A percentile compares a stretch with the other conserved stretches of the same genome.
These are phyloP conservation scores for Formica selysi DNA, from an alignment of 1,140 invertebrate species.

Conservation along the genomic window DNA sequence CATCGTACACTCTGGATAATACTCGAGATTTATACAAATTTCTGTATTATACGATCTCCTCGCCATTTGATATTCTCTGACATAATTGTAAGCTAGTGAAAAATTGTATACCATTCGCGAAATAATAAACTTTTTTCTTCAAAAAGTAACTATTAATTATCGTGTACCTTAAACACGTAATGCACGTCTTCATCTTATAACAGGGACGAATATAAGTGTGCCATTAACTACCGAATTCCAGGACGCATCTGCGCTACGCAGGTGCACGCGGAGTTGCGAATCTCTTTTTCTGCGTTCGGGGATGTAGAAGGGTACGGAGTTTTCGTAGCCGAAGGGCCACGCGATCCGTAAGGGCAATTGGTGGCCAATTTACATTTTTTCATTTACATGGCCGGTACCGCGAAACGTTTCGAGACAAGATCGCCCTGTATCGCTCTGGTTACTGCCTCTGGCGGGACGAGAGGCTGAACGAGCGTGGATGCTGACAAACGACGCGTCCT, in stretches of 20 bases:
- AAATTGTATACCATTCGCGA: background rate
- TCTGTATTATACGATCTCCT: too few species aligned
- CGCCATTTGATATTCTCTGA: too few species aligned
- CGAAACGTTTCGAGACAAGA: constrained; percentile 60
- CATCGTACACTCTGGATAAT: constrained; percentile 58
- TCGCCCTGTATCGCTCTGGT: constrained; percentile 56
- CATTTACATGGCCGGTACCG: constrained; percentile 61
- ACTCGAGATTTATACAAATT: background rate
- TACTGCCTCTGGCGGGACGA: constrained; percentile 56
- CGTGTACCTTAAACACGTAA: background rate
- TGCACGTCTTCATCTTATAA: background rate
- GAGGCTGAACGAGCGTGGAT: constrained; percentile 52
- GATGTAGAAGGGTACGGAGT: background rate
- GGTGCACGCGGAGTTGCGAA: constrained; percentile 25
- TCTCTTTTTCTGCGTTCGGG: constrained; percentile 26
- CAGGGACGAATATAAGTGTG: constrained; percentile 24
- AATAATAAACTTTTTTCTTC: background rate
- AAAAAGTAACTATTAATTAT: background rate
- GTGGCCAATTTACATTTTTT: constrained; percentile 62
- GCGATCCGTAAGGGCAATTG: constrained; percentile 61
- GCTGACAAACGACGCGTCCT: constrained; percentile 54
- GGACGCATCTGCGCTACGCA: constrained; percentile 46
- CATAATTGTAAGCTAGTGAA: background rate
- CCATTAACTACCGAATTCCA: constrained; percentile 49
- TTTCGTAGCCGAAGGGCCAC: constrained; percentile 48